Evolutionary conservation across 2,113 vertebrate genomes (phyloP).

Genomic region (Chunga burmeisteri): DNA sequence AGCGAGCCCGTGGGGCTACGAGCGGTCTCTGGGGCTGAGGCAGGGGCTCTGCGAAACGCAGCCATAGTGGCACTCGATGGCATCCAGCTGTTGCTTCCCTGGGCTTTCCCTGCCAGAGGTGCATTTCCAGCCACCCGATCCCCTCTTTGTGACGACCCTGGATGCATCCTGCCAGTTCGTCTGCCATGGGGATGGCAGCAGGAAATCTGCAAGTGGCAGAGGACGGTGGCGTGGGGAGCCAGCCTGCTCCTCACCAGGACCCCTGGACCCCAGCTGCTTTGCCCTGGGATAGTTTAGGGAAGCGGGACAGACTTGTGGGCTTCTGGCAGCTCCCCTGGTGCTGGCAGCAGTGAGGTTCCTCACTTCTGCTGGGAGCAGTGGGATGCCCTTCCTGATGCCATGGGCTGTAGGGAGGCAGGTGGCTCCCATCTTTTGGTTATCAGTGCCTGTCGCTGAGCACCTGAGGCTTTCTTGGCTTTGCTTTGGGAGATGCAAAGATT

Average conservation of each 20-base stretch:
- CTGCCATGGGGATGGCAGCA: neutral
- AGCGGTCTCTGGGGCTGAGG: neutral
- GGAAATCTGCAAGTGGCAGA: neutral
- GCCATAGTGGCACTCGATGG: accelerated
- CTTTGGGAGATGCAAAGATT: neutral
- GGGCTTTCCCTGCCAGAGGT: neutral
- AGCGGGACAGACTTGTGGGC: neutral
- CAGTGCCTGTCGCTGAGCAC: neutral
- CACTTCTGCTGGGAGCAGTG: neutral
- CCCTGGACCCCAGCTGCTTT: accelerated
- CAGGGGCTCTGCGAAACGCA: accelerated
- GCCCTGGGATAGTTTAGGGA: neutral
- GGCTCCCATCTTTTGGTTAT: neutral
- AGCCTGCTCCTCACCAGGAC: neutral
- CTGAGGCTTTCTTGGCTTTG: neutral
- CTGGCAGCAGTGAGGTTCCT: neutral
- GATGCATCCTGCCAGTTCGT: neutral
- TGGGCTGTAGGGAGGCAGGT: neutral
- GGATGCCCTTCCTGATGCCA: neutral
- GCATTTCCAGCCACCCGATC: neutral
- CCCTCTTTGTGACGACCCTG: neutral
- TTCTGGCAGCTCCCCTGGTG: neutral
- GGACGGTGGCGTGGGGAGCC: neutral
- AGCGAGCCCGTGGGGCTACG: accelerated
- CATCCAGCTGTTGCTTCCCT: neutral